Percentiles rank a stretch among this genome's conserved stretches.
phyloP scores from a whole-genome alignment of 2,888 invertebrate genomes.

The Trilocha varians region DNA sequence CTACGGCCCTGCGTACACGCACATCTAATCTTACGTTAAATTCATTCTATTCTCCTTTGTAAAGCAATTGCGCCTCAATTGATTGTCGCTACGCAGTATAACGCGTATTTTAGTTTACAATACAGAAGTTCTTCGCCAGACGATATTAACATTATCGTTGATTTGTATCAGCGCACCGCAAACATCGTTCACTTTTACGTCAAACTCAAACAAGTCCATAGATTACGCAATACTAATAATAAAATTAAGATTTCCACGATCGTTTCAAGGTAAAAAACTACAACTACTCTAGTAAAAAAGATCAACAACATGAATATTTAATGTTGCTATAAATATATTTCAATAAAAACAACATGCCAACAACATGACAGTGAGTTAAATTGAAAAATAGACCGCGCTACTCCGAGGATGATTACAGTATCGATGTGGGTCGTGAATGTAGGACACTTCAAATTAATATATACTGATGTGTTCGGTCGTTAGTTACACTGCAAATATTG shows the following conservation, averaged over 20 bases:
- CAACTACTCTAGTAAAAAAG: not conserved
- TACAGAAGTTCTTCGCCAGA: constrained; percentile 6
- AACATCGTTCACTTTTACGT: constrained; percentile 17
- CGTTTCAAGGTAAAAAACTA: constrained; percentile 6
- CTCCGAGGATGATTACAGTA: constrained; percentile 34
- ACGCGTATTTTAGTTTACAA: constrained; percentile 25
- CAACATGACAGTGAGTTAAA: constrained; percentile 9
- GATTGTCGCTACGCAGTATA: constrained; percentile 38
- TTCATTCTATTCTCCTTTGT: constrained; percentile 28
- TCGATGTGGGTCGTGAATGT: constrained; percentile 49
- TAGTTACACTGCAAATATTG: not conserved
- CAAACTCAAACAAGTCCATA: constrained; percentile 17
- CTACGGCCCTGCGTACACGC: constrained; percentile 13
- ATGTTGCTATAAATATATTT: no score
- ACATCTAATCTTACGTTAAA: constrained; percentile 5
- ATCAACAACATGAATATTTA: not conserved
- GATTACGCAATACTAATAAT: constrained; percentile 13
- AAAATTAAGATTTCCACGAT: constrained; percentile 8
- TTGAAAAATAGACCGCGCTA: constrained; percentile 26
- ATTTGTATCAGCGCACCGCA: constrained; percentile 16
- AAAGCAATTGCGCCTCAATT: constrained; percentile 47
- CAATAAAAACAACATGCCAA: no score
- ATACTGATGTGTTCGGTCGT: constrained; percentile 3
- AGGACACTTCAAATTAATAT: constrained; percentile 16
- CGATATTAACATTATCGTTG: constrained; percentile 22